Base-by-base conservation (phyloP, 2,888 invertebrate species). In the Lagria hirta region DNA sequence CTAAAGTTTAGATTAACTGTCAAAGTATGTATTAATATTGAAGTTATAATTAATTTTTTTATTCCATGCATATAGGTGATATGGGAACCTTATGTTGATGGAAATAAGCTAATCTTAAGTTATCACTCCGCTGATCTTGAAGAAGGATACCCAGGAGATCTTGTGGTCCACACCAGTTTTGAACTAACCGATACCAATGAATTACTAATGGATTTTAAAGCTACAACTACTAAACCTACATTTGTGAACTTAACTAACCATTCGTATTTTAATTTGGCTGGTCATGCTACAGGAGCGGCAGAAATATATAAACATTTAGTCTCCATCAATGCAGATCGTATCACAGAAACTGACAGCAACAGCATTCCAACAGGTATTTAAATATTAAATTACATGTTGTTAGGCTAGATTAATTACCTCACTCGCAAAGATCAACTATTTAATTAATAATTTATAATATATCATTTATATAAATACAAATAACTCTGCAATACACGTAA, bases 201-300 rank as follows among this genome's bases (percentile, higher is more conserved):
- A 46, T 74, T 97, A 23, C 73, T 79, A 44, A 80, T 95, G 3
- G 78, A 83, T 47, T 90, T 88, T 77, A 80, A 75, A 51, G 90
- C 89, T 10, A 81, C 80, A 2, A 80, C 86, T 2, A 84, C 82
- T 5, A 86, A 87, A 63, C 79, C 88, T 0, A 95, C 94, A 0
- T 82, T 87, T 7, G 75, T 96, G 47, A 95, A 91, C 69, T 72
- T 97, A 40, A 92, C 92, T 28, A 89, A 88, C 68, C 87, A 94
- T 63, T 82, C 88, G 1, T 96, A 88, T 69, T 95, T 96, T 71
- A 97, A 97, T 73, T 76, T 97, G 22, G 90, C 84, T 30, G 95
- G 95, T n/a, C 91, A 94, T 72, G 84, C 85, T 62, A 72, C 80
- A 7, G 88, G 87, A 1, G 69, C 77, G 1, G 72, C 75, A 4